Percentiles rank a stretch among this genome's conserved stretches.
Evolutionary conservation across 2,888 invertebrate genomes (phyloP).

Genomic region (Linnaemya tessellans): DNA sequence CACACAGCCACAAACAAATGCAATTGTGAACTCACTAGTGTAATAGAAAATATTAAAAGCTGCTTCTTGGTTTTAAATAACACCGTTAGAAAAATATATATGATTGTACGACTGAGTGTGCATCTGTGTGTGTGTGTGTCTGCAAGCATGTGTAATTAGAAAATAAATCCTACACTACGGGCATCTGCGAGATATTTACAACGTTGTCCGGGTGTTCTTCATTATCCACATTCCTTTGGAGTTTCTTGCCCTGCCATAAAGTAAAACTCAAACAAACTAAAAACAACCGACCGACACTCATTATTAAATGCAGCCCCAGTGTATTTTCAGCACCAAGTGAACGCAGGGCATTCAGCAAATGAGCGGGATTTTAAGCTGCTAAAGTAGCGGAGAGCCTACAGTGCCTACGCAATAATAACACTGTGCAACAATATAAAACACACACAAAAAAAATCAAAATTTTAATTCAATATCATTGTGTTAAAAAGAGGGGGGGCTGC

Average conservation of each 20-base stretch:
- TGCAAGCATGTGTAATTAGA: constrained; percentile 51
- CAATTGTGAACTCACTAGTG: neutral
- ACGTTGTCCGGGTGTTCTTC: constrained; percentile 21
- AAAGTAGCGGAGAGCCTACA: neutral
- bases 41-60: constrained; percentile 43
- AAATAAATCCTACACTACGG: constrained; percentile 62
- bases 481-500: too few species aligned
- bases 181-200: constrained; percentile 17
- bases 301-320: constrained; percentile 25
- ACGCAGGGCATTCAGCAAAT: neutral
- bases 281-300: constrained; percentile 31
- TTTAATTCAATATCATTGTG: too few species aligned
- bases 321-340: neutral
- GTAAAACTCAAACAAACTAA: neutral
- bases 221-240: neutral
- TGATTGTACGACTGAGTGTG: neutral
- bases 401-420: too few species aligned
- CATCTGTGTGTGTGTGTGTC: neutral
- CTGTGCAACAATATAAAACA: too few species aligned
- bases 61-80: constrained; percentile 57
- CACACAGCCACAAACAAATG: neutral
- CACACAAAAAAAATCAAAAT: too few species aligned
- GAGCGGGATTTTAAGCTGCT: constrained; percentile 6
- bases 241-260: neutral
- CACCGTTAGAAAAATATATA: constrained; percentile 14